Evolutionary conservation across 2,888 invertebrate species (phyloP), one percentile per base, ranked within the genome.

Genomic region (Cantharis rustica): DNA sequence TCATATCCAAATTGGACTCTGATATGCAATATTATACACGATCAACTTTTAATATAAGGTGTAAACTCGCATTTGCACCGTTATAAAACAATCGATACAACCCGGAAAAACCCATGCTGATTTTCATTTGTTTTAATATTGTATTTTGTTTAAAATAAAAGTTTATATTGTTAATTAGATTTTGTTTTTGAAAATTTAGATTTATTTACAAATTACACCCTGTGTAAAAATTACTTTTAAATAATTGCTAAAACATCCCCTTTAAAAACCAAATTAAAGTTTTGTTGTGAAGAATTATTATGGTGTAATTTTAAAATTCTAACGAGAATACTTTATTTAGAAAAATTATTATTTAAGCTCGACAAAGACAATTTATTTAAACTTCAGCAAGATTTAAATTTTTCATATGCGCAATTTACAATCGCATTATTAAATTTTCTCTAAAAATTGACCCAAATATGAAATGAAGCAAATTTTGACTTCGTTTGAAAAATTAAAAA

Each of bases 391-490:
- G 47, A 47, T 47, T 47, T 47, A 47, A 47, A 47, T 47, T 47
- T 47, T 47, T 47, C n/a, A 47, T n/a, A 5, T 66, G 20, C 23
- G 64, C 64, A 20, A 66, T 66, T 17, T 20, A 66, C 16, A 20
- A 31, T 62, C 15, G 26, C 66, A 17, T 72, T 47, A 31, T 64
- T 72, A 66, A 31, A 26, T 64, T 17, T 16, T 72, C 47, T 16
- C 71, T 13, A 66, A 66, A 72, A 27, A 72, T 20, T 64, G 72
- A 72, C 72, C 72, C 63, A 64, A 31, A 72, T 72, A 72, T 66
- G 31, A 72, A 72, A 72, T 66, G 0, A 15, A 72, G 66, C 72
- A 72, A 20, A 16, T 66, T 66, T 66, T 20, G 16, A 66, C 13
- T 66, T 47, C n/a, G 47, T 47, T n/a, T 2, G n/a, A 13, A 47